phyloP scores from a whole-genome alignment of 2,113 vertebrate genomes.

The Calyptomena viridis region DNA sequence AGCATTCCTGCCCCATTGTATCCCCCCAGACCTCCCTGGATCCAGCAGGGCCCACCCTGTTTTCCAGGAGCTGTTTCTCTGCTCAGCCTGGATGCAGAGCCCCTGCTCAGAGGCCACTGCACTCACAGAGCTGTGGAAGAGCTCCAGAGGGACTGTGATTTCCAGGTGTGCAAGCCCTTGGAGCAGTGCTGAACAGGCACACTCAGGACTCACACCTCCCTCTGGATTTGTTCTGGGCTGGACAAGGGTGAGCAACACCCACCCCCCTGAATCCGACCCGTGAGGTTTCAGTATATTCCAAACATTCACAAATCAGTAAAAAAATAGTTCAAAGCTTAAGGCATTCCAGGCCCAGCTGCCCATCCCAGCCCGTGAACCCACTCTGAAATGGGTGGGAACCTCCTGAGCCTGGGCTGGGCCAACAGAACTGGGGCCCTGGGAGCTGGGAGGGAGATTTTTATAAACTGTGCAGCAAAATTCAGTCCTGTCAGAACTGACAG shows the following conservation, averaged over 20 bases:
- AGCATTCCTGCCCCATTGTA: accelerated
- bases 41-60: neutral
- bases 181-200: neutral
- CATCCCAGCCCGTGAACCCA: neutral
- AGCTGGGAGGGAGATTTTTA: neutral
- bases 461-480: neutral
- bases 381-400: neutral
- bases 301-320: neutral
- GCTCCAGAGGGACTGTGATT: neutral
- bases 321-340: neutral
- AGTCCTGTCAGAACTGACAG: neutral
- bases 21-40: neutral
- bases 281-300: neutral
- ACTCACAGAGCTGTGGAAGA: neutral
- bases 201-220: neutral
- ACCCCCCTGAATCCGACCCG: neutral
- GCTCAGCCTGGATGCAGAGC: neutral
- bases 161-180: neutral
- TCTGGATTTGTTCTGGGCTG: neutral
- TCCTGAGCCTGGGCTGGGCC: neutral
- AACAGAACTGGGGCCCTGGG: neutral
- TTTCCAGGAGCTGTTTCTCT: neutral
- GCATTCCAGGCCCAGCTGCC: neutral
- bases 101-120: neutral
- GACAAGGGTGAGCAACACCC: neutral